These are phyloP conservation scores for Pontoporia blainvillei DNA, from an alignment of 2,113 vertebrate genomes.

Conservation along the genomic window DNA sequence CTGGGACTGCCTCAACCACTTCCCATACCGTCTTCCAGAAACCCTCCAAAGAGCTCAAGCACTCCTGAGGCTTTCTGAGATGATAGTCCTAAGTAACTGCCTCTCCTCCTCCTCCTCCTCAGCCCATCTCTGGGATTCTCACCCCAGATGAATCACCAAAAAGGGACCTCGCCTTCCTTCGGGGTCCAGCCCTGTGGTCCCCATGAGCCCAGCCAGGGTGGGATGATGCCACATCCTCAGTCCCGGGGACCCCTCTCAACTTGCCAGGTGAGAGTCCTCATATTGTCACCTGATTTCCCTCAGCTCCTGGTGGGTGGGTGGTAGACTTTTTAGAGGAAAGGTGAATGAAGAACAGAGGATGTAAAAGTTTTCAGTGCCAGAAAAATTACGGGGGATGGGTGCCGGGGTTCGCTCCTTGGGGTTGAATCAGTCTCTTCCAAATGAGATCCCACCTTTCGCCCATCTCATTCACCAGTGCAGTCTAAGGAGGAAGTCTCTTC, in stretches of 20 bases:
- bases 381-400: not conserved
- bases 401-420: not conserved
- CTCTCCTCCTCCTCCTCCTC: slow-evolving; percentile 42
- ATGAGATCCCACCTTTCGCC: not conserved
- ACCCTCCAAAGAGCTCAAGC: not conserved
- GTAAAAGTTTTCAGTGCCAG: not conserved
- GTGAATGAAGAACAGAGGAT: not conserved
- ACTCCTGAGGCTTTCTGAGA: not conserved
- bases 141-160: slow-evolving; percentile 88
- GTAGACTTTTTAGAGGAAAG: not conserved
- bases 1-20: not conserved
- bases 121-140: slow-evolving; percentile 93
- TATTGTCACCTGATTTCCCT: not conserved
- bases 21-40: not conserved
- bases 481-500: not conserved
- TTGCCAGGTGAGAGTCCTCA: slow-evolving; percentile 86
- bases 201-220: slow-evolving; percentile 77
- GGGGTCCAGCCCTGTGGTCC: slow-evolving; percentile 81
- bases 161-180: slow-evolving; percentile 84
- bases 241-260: slow-evolving; percentile 84
- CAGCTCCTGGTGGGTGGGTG: not conserved
- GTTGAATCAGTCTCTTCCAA: not conserved
- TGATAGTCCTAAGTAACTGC: not conserved
- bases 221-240: slow-evolving; percentile 79
- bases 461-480: not conserved